Conservation (phyloP, 2,797 vertebrate species). For the Sciaenops ocellatus region DNA sequence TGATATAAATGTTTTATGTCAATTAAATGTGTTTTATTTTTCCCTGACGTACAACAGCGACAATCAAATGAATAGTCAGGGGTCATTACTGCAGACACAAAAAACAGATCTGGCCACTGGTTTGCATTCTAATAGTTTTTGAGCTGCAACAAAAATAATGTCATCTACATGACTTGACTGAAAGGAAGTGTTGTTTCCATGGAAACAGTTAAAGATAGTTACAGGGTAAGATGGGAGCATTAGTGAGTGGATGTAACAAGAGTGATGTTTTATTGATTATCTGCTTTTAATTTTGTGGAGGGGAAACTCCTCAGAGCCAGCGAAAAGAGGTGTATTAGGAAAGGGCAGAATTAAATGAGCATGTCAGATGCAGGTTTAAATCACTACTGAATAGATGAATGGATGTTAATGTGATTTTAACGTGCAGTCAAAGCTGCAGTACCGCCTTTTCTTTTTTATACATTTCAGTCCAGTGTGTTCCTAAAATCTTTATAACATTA, state of each 20-base stretch:
- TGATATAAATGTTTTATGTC: slow-evolving; percentile 55
- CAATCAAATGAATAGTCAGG: slow-evolving; percentile 3
- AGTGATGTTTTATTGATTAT: slow-evolving; percentile 67
- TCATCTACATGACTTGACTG: slow-evolving; percentile 14
- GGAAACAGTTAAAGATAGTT: slow-evolving; percentile 60
- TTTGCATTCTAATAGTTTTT: slow-evolving; percentile 16
- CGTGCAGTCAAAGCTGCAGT: background rate
- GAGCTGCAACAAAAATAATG: slow-evolving; percentile 23
- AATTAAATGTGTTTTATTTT: slow-evolving; percentile 11
- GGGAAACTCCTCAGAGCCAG: slow-evolving; percentile 1
- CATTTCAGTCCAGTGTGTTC: background rate
- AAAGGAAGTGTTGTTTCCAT: slow-evolving; percentile 61
- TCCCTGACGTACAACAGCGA: background rate
- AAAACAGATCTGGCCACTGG: background rate
- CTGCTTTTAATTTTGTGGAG: slow-evolving; percentile 52
- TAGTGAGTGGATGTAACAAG: slow-evolving; percentile 28
- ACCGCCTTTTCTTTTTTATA: background rate
- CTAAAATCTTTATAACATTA: background rate
- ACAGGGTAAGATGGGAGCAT: slow-evolving; percentile 21
- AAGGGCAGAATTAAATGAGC: background rate
- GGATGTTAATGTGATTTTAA: background rate
- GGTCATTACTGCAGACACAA: background rate
- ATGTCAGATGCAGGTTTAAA: background rate
- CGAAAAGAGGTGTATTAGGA: background rate
- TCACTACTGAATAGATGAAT: background rate